Evolutionary conservation across 2,888 invertebrate species (phyloP), one percentile per base, ranked within the genome.

Genomic region (Dryomyza anilis): DNA sequence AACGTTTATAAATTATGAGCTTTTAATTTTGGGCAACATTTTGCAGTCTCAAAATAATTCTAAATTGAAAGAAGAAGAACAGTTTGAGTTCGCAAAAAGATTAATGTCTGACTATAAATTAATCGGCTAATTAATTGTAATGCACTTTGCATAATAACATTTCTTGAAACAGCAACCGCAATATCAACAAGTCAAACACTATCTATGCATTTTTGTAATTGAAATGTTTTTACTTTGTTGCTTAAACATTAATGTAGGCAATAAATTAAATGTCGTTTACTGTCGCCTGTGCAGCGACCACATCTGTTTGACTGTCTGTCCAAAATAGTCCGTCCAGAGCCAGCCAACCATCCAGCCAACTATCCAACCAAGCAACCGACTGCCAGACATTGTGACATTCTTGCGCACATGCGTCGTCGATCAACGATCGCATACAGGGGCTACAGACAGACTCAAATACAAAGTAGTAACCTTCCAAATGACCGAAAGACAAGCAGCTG

Each of bases 241-340:
- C 76, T 71, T 75, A 73, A 78, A 72, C 79, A 76, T 78, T 77
- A 76, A 78, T 77, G 76, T 74, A 76, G 75, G 70, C 72, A 72
- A 77, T 77, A 77, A 76, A 73, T 75, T 76, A 72, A 65, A 69
- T 65, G 72, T 70, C 70, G 71, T 72, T 76, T 74, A 78, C 27
- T 14, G 25, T 29, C 46, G 43, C 50, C 59, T 60, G 53, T n/a
- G n/a, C n/a, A n/a, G n/a, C n/a, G n/a, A n/a, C n/a, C n/a, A n/a
- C n/a, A n/a, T n/a, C n/a, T n/a, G n/a, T n/a, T n/a, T 43, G 10
- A 23, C 21, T 56, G 36, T 36, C 36, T 16, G 1, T 27, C 45
- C 19, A 46, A n/a, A n/a, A n/a, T n/a, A n/a, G 14, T 29, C 16
- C 46, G 7, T 16, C 19, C 50, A 50, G n/a, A 10, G 25, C 21